Conservation (phyloP, 2,888 invertebrate genomes). For the Clepsis dumicolana region DNA sequence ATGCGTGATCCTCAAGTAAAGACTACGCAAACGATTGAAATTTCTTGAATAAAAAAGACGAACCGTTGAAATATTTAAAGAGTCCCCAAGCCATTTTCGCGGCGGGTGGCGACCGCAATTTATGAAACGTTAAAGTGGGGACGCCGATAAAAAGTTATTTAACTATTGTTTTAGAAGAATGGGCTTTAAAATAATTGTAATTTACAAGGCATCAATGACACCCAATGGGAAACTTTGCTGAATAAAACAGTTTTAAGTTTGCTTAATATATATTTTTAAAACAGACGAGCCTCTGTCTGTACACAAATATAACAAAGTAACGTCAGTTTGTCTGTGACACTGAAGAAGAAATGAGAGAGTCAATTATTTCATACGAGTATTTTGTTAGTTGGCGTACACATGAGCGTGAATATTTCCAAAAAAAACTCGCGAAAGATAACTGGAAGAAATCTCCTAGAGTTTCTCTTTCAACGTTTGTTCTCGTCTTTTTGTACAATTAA, state of each 20-base stretch:
- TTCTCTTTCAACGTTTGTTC: too few relatives aligned
- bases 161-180: constrained; percentile 49
- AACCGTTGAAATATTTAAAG: constrained; percentile 45
- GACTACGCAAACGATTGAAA: constrained; percentile 19
- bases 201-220: constrained; percentile 7
- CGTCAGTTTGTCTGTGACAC: too few relatives aligned
- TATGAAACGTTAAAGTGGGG: constrained; percentile 54
- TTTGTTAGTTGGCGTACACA: too few relatives aligned
- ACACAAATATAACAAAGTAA: background rate
- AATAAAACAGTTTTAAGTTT: too few relatives aligned
- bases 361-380: too few relatives aligned
- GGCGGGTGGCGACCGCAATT: constrained; percentile 42
- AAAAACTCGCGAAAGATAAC: too few relatives aligned
- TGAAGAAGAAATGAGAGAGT: too few relatives aligned
- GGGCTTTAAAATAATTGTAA: constrained; percentile 44
- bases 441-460: too few relatives aligned
- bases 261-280: too few relatives aligned
- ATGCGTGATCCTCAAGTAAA: background rate
- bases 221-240: background rate
- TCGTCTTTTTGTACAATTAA: too few relatives aligned
- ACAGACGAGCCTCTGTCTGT: background rate
- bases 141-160: constrained; percentile 51
- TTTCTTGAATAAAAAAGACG: constrained; percentile 28
- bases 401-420: too few relatives aligned
- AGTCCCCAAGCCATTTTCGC: constrained; percentile 48